Percentiles rank a stretch among this genome's conserved stretches.
Evolutionary conservation across 1,140 invertebrate genomes (phyloP).

Genomic region (Drosophila ercepeae): DNA sequence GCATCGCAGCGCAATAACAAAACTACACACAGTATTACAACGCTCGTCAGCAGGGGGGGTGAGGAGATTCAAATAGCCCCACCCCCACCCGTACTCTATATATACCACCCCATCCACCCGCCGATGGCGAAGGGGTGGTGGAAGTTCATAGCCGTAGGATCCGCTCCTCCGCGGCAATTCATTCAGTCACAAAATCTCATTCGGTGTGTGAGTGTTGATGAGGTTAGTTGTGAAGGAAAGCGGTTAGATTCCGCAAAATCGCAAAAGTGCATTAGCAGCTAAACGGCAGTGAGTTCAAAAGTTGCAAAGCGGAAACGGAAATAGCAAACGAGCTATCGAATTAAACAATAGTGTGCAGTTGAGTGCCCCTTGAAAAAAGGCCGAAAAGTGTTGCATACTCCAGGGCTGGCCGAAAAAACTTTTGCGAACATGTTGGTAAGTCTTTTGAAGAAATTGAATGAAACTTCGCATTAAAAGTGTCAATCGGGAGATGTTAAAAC

Average conservation of each 20-base stretch:
- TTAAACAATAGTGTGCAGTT: constrained; percentile 15
- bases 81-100: background rate
- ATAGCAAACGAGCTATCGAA: background rate
- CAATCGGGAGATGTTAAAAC: background rate
- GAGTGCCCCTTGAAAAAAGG: constrained; percentile 10
- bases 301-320: background rate
- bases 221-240: constrained; percentile 67
- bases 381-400: constrained; percentile 66
- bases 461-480: background rate
- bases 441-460: constrained; percentile 1
- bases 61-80: background rate
- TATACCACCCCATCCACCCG: constrained; percentile 5
- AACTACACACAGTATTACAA: constrained; percentile 46
- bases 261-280: constrained; percentile 35
- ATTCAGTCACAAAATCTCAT: constrained; percentile 72
- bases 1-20: constrained; percentile 57
- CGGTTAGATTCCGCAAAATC: constrained; percentile 19
- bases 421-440: constrained; percentile 71
- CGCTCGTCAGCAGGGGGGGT: constrained; percentile 4
- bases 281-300: constrained; percentile 18
- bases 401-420: constrained; percentile 58
- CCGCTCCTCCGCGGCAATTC: constrained; percentile 61
- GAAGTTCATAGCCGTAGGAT: constrained; percentile 40
- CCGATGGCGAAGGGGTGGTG: constrained; percentile 13
- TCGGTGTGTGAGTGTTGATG: constrained; percentile 81